A percentile compares a stretch with the other conserved stretches of the same genome.
Conservation (phyloP, 1,140 invertebrate species). For the Scaptomyza hsui region DNA sequence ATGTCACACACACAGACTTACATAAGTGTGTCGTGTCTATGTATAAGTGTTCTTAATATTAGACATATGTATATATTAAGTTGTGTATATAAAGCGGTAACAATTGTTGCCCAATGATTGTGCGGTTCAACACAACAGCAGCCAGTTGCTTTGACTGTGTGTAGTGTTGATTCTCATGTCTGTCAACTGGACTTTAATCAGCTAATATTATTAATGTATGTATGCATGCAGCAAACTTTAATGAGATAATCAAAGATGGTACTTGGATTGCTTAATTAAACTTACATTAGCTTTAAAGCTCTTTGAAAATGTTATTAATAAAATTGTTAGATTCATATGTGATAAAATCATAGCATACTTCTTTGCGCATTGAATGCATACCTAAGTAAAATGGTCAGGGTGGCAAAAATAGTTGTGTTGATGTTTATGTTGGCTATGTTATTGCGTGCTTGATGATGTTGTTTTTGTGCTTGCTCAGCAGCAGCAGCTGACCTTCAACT, state of each 20-base stretch:
- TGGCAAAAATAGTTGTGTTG: background rate
- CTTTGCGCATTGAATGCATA: slow-evolving; percentile 13
- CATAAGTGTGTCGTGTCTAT: slow-evolving; percentile 2
- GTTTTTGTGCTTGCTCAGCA: slow-evolving; percentile 42
- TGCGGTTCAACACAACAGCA: slow-evolving; percentile 29
- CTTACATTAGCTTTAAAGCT: background rate
- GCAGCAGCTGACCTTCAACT: slow-evolving; percentile 39
- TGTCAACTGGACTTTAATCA: slow-evolving; percentile 17
- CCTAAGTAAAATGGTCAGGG: too few relatives aligned
- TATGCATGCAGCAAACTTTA: background rate
- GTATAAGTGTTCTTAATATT: slow-evolving; percentile 6
- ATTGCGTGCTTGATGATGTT: slow-evolving; percentile 36
- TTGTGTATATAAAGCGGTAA: slow-evolving; percentile 21
- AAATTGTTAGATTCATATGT: too few relatives aligned
- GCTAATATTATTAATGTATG: slow-evolving; percentile 4
- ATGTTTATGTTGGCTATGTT: slow-evolving; percentile 16
- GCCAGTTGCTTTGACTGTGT: slow-evolving; percentile 32
- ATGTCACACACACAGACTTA: slow-evolving; percentile 46
- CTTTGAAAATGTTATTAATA: too few relatives aligned
- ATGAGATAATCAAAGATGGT: background rate
- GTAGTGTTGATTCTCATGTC: slow-evolving; percentile 9
- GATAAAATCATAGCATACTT: slow-evolving; percentile 43
- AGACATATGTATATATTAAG: background rate
- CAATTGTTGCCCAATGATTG: slow-evolving; percentile 42
- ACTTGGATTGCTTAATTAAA: background rate